Evolutionary conservation across 2,113 vertebrate genomes (phyloP).

Genomic region (Mirza zaza): DNA sequence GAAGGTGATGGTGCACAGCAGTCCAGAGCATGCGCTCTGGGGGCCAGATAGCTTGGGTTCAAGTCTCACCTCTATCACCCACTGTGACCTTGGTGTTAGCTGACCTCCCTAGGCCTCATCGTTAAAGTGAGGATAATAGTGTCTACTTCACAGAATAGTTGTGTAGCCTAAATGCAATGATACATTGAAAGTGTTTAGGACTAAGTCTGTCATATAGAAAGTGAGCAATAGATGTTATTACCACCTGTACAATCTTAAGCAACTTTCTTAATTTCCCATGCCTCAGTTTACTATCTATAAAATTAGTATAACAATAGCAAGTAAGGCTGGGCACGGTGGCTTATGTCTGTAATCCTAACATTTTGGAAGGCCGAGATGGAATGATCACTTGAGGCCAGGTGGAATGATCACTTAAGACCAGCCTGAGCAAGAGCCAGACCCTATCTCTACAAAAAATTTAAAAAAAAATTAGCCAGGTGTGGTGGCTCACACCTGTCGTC

Average conservation of each 20-base stretch:
- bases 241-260: background rate
- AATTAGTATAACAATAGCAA: background rate
- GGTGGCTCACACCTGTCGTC: too few species aligned
- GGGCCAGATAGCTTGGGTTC: background rate
- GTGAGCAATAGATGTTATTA: background rate
- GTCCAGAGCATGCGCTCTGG: background rate
- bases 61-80: background rate
- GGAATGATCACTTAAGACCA: too few species aligned
- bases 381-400: too few species aligned
- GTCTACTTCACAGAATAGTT: background rate
- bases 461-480: too few species aligned
- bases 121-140: background rate
- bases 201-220: background rate
- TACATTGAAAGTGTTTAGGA: background rate
- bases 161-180: background rate
- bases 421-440: too few species aligned
- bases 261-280: background rate
- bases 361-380: too few species aligned
- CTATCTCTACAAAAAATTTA: too few species aligned
- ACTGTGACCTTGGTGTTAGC: background rate
- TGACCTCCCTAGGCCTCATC: background rate
- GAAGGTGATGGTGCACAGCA: background rate
- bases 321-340: background rate
- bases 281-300: background rate
- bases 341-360: too few species aligned